A percentile compares a stretch with the other conserved stretches of the same genome.
Evolutionary conservation across 2,888 invertebrate species (phyloP).

Genomic region (Ochlodes sylvanus): DNA sequence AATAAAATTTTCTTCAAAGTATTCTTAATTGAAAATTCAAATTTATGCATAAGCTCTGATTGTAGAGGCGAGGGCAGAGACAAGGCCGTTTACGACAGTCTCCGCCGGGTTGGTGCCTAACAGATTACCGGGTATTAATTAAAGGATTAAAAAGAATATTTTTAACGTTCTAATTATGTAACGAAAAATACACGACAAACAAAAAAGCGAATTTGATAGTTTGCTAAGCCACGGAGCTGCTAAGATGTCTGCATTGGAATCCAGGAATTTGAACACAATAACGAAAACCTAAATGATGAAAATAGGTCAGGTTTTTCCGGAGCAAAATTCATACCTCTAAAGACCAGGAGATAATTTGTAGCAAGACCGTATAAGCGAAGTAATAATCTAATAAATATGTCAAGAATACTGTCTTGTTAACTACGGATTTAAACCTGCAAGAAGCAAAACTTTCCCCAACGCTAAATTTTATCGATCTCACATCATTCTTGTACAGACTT

Average conservation of each 20-base stretch:
- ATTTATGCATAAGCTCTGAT: slow-evolving; percentile 85
- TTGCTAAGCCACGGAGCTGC: too few species aligned
- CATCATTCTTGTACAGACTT: slow-evolving; percentile 53
- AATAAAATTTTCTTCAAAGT: slow-evolving; percentile 84
- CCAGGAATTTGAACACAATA: too few species aligned
- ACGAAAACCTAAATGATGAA: too few species aligned
- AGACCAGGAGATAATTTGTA: too few species aligned
- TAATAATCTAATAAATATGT: not conserved
- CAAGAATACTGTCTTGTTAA: slow-evolving; percentile 14
- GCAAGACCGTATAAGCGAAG: too few species aligned
- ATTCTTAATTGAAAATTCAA: slow-evolving; percentile 84
- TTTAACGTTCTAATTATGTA: not conserved
- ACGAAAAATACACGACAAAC: not conserved
- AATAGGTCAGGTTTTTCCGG: too few species aligned
- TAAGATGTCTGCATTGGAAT: too few species aligned
- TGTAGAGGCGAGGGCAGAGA: slow-evolving; percentile 64
- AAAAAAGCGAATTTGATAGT: too few species aligned
- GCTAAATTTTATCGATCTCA: slow-evolving; percentile 60
- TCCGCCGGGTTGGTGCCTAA: slow-evolving; percentile 61
- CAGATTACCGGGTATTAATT: slow-evolving; percentile 74
- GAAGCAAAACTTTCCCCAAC: slow-evolving; percentile 47
- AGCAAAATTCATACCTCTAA: too few species aligned
- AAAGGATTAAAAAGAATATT: slow-evolving; percentile 51
- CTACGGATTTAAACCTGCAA: slow-evolving; percentile 39
- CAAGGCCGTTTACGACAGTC: slow-evolving; percentile 70